A percentile compares a stretch with the other conserved stretches of the same genome.
Evolutionary conservation across 2,797 vertebrate species (phyloP).

Genomic region (Dipus sagitta): DNA sequence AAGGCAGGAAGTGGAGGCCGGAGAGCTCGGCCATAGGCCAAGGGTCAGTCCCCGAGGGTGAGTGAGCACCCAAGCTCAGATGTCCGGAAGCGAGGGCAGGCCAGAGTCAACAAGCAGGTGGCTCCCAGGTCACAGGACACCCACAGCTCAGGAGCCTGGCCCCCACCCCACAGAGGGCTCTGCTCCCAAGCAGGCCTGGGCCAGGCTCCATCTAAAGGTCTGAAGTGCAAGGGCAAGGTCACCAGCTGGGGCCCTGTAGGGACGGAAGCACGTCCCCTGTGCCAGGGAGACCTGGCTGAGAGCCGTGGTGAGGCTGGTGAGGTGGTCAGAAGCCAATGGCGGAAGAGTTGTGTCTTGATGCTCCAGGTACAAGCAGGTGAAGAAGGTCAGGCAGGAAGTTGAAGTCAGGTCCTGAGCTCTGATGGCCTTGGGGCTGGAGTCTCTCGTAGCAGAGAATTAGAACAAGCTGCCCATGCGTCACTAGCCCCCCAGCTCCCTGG

Average conservation of each 20-base stretch:
- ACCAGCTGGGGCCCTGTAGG: neutral
- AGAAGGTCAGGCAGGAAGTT: neutral
- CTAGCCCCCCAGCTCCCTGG: neutral
- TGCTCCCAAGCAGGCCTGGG: neutral
- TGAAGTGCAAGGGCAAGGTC: neutral
- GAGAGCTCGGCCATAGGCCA: neutral
- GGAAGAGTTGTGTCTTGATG: neutral
- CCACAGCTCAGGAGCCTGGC: neutral
- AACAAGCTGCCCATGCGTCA: rapidly evolving
- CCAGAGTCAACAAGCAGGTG: constrained; percentile 24
- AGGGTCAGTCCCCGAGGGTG: constrained; percentile 29
- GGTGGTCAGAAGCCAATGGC: constrained; percentile 2
- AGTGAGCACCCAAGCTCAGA: neutral
- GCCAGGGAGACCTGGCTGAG: constrained; percentile 31
- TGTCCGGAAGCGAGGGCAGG: constrained; percentile 67
- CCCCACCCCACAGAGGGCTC: neutral
- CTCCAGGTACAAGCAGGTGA: neutral
- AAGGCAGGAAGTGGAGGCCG: neutral
- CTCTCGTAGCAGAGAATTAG: neutral
- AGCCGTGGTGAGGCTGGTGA: neutral
- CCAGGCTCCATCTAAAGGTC: neutral
- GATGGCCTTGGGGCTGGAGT: neutral
- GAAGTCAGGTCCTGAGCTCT: neutral
- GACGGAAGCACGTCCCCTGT: neutral
- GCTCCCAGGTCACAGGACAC: constrained; percentile 56